These are phyloP conservation scores for Colletes gigas DNA, from an alignment of 1,140 invertebrate species.

Conservation along the genomic window DNA sequence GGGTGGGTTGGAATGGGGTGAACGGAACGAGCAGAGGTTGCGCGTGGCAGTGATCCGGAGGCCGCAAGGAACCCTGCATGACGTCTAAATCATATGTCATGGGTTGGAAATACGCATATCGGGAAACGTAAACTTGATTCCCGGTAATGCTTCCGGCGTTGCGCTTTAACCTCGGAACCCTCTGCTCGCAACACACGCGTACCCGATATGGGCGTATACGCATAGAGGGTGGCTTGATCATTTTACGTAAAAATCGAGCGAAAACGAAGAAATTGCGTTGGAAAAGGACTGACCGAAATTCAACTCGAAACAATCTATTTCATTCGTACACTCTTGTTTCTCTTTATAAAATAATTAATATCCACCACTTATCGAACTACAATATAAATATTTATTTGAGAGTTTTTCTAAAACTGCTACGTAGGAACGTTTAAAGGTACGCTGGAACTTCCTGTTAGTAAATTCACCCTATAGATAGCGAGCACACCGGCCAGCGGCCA, in stretches of 20 bases:
- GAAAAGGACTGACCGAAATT: not conserved
- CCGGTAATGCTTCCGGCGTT: slow-evolving; percentile 45
- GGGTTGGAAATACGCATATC: slow-evolving; percentile 45
- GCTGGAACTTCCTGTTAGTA: not conserved
- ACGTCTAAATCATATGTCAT: slow-evolving; percentile 50
- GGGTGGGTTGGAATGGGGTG: not conserved
- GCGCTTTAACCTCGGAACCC: slow-evolving; percentile 5
- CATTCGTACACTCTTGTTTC: too few species aligned
- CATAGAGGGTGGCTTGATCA: too few species aligned
- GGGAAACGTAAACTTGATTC: slow-evolving; percentile 53
- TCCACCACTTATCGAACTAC: not conserved
- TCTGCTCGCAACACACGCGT: not conserved
- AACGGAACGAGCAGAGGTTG: not conserved
- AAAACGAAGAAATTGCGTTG: not conserved
- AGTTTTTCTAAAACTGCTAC: too few species aligned
- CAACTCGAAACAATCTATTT: too few species aligned
- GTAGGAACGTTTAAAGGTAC: not conserved
- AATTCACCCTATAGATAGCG: slow-evolving; percentile 11
- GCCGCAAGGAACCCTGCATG: slow-evolving; percentile 7
- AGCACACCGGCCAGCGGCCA: not conserved
- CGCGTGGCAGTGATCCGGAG: slow-evolving; percentile 23
- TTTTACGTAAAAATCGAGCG: not conserved
- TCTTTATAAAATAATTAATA: not conserved
- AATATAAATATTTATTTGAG: too few species aligned
- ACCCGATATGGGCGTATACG: slow-evolving; percentile 11